Evolutionary conservation across 30 jellyfish, hydroid and myxozoan genomes (phyloP), one percentile per base, ranked within the genome.

Genomic region (Pelagia noctiluca): DNA sequence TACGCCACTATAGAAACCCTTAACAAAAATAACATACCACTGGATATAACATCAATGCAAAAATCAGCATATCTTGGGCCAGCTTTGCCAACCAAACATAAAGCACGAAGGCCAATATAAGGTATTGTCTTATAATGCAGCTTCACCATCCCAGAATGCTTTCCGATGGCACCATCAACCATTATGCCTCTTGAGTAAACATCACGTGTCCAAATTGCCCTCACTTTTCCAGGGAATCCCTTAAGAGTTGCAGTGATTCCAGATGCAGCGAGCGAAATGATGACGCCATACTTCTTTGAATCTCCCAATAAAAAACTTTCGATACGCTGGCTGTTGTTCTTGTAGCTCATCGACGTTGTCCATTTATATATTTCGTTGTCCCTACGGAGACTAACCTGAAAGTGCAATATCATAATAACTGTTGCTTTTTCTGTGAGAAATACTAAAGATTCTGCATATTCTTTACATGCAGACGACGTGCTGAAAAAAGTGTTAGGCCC

Each of bases 271-370:
- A 82, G 7, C 29, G n/a, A 36, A 3, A 35, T 11, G 16, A 35
- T 57, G 2, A 66, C 62, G 26, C 92, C 92, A 23, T 68, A 82
- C 13, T 68, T 35, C 23, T 68, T 68, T 30, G 79, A 80, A 49
- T 54, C 53, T 1, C 61, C 11, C 11, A 11, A 29, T n/a, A 82
- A 26, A 23, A 50, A 65, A 42, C 92, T 82, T 4, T 31, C 48
- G 63, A 82, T 22, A 35, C 32, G 29, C 72, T 69, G 69, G 1
- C 36, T 37, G 0, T 35, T 34, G 33, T 38, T 69, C n/a, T 37
- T 13, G 38, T 50, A 69, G 49, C 62, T 76, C 29, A 70, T 5
- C 19, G 22, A 30, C 21, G 85, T 68, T 23, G 70, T 50, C 92
- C 92, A 82, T 35, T 35, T 24, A 57, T 47, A 82, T 0, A 35